Percentiles rank a stretch among this genome's conserved stretches.
These are phyloP conservation scores for Cryptocephalus primarius DNA, from an alignment of 2,888 invertebrate species.

Conservation along the genomic window DNA sequence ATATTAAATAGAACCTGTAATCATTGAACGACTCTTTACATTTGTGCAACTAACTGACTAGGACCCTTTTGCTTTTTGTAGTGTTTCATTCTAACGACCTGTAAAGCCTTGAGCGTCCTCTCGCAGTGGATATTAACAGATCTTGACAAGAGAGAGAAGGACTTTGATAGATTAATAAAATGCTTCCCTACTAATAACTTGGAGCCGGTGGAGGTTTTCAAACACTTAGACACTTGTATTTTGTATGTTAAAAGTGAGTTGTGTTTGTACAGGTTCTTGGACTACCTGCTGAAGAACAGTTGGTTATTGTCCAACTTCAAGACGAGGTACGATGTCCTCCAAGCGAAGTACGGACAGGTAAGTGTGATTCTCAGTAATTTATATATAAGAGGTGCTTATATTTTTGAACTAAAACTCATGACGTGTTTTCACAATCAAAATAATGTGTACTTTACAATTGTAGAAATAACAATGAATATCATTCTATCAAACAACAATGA, in stretches of 20 bases:
- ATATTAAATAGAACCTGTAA: no score
- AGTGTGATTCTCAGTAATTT: background rate
- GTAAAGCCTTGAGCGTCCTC: conserved; percentile 39
- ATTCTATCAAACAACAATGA: no score
- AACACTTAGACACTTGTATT: conserved; percentile 46
- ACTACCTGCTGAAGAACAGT: conserved; percentile 37
- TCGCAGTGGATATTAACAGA: conserved; percentile 45
- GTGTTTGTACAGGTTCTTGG: conserved; percentile 45
- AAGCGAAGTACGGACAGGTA: conserved; percentile 39
- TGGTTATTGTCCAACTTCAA: conserved; percentile 41
- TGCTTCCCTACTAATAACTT: conserved; percentile 39
- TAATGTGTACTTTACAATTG: no score
- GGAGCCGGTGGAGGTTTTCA: conserved; percentile 39
- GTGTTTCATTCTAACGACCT: conserved; percentile 33
- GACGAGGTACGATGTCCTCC: conserved; percentile 38
- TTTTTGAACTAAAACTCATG: no score
- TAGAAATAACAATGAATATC: no score
- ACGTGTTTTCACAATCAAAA: no score
- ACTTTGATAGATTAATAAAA: conserved; percentile 43
- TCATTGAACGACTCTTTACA: no score
- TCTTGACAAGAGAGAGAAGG: conserved; percentile 40
- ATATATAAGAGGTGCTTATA: no score
- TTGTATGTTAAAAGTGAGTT: conserved; percentile 47
- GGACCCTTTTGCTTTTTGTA: conserved; percentile 13
- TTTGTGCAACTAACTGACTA: no score